Conservation (phyloP, 2,888 invertebrate genomes). For the Clistopyga incitator region DNA sequence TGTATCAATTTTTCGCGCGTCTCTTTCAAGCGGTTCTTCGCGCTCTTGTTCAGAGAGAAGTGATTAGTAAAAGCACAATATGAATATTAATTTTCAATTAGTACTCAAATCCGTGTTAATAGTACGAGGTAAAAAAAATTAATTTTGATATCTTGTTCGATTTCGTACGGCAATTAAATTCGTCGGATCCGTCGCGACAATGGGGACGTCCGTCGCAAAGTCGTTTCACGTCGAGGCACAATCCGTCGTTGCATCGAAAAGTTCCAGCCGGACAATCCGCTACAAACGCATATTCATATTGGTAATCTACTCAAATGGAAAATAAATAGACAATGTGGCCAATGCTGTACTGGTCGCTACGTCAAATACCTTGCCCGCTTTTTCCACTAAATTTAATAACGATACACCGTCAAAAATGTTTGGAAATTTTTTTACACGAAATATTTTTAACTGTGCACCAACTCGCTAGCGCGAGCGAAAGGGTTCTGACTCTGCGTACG, state of each 20-base stretch:
- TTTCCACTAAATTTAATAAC: conserved; percentile 25
- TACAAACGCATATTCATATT: conserved; percentile 70
- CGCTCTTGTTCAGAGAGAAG: conserved; percentile 7
- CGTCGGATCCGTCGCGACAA: conserved; percentile 87
- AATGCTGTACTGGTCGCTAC: conserved; percentile 31
- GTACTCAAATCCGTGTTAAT: conserved; percentile 47
- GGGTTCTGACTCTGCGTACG: background rate
- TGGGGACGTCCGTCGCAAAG: conserved; percentile 87
- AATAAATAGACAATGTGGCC: conserved; percentile 30
- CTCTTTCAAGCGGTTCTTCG: conserved; percentile 15
- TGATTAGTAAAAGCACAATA: conserved; percentile 41
- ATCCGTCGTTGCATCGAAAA: conserved; percentile 86
- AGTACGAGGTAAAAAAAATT: conserved; percentile 3
- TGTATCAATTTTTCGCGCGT: background rate
- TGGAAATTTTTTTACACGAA: too few species aligned
- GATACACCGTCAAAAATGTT: too few species aligned
- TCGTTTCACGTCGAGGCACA: conserved; percentile 85
- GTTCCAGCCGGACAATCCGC: conserved; percentile 83
- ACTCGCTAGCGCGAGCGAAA: background rate
- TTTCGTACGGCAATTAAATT: conserved; percentile 86
- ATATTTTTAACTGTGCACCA: background rate
- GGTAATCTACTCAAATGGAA: conserved; percentile 20
- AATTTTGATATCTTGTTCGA: conserved; percentile 60
- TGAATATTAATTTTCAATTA: conserved; percentile 38
- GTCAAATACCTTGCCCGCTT: conserved; percentile 53